Percentiles rank a stretch among this genome's conserved stretches.
These are phyloP conservation scores for Aplochiton taeniatus DNA, from an alignment of 2,797 vertebrate species.

Conservation along the genomic window DNA sequence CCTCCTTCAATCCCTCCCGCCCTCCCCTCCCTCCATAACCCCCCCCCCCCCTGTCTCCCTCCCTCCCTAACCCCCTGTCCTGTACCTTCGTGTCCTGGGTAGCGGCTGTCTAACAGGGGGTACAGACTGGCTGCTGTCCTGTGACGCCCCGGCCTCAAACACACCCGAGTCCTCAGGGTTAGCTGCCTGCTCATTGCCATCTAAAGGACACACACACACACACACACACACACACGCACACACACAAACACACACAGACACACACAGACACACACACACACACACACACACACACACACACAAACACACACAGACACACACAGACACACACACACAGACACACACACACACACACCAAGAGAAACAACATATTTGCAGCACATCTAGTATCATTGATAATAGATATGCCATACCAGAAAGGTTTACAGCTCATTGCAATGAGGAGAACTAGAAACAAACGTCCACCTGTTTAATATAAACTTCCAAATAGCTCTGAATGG, in stretches of 20 bases:
- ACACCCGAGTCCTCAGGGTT: slow-evolving; percentile 15
- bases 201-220: slow-evolving; percentile 25
- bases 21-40: too few species aligned
- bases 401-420: too few species aligned
- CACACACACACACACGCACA: slow-evolving; percentile 16
- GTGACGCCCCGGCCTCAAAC: slow-evolving; percentile 31
- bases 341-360: slow-evolving; percentile 18
- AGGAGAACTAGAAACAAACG: too few species aligned
- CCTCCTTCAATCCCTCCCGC: too few species aligned
- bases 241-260: slow-evolving; percentile 5
- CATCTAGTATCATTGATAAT: not conserved
- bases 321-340: slow-evolving; percentile 1
- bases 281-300: not conserved
- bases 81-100: slow-evolving; percentile 63
- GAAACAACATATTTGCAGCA: slow-evolving; percentile 1
- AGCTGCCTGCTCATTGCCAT: slow-evolving; percentile 46
- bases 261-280: not conserved
- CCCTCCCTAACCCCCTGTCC: too few species aligned
- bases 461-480: too few species aligned
- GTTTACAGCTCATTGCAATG: too few species aligned
- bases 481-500: too few species aligned
- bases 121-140: slow-evolving; percentile 32
- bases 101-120: slow-evolving; percentile 31
- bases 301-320: slow-evolving; percentile 6
- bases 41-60: too few species aligned